phyloP scores from a whole-genome alignment of 2,797 vertebrate species.

The Notamacropus eugenii region DNA sequence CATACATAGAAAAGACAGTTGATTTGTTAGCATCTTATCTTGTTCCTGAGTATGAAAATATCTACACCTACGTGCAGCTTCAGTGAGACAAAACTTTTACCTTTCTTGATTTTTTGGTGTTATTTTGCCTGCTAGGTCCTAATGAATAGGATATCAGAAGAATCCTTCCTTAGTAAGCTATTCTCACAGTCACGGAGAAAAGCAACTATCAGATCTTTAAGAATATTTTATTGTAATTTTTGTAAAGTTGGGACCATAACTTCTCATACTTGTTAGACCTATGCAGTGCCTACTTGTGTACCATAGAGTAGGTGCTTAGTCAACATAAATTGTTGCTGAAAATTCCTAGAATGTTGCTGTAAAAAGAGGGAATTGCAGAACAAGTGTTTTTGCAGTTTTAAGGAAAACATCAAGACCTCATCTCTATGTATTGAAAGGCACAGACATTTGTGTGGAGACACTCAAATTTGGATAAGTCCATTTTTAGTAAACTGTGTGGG shows the following conservation, averaged over 20 bases:
- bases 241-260: conserved; percentile 10
- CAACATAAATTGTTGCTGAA: conserved; percentile 28
- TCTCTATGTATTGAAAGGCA: conserved; percentile 58
- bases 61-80: background rate
- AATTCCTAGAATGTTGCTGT: conserved; percentile 36
- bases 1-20: conserved; percentile 4
- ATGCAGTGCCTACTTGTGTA: conserved; percentile 7
- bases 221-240: conserved; percentile 22
- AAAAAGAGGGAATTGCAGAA: conserved; percentile 37
- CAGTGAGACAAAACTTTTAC: background rate
- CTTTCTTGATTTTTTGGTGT: conserved; percentile 7
- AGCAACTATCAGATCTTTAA: conserved; percentile 22
- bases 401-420: conserved; percentile 43
- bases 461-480: conserved; percentile 52
- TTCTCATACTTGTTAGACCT: conserved; percentile 33
- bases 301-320: conserved; percentile 26
- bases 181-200: conserved; percentile 23
- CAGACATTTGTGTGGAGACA: conserved; percentile 58
- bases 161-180: background rate
- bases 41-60: conserved; percentile 6
- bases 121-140: background rate
- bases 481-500: conserved; percentile 67
- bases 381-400: conserved; percentile 54
- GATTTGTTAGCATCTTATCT: conserved; percentile 1
- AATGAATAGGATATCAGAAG: background rate